Base-by-base conservation (phyloP, 2,797 vertebrate species). In the Eremophila alpestris region DNA sequence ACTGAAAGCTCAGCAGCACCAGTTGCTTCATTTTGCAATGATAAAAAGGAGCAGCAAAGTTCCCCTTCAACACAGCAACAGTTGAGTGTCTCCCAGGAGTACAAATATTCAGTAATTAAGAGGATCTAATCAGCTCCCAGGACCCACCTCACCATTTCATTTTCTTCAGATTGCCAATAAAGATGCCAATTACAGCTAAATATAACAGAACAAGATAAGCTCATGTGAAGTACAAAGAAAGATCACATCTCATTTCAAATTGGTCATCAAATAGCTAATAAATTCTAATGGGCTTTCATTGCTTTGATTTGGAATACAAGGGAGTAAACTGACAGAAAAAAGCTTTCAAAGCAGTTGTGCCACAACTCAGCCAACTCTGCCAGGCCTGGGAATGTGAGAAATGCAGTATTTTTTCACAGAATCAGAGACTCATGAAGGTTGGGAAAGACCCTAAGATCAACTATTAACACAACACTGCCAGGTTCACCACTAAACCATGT, bases 101-200 rank as follows among this genome's bases (percentile, higher is more conserved):
- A 87, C 38, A 81, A 96, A 83, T 51, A 74, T 71, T 51, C 68
- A 51, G 89, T 83, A 96, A 91, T 93, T 91, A 93, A 78, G 64
- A 89, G 34, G 60, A 71, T 63, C 82, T 94, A 87, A 94, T 91
- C 91, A 75, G 82, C 71, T 95, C 94, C 94, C 87, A 83, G 71
- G 76, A 91, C 76, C 93, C 77, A 95, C 93, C 65, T 94, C 91
- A 82, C n/a, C 59, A 83, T 83, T 71, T 81, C 84, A 63, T 62
- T 89, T 93, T 80, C 71, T 81, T 89, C 88, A 65, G 64, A 51
- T 84, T 95, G 90, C 49, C 92, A 93, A 89, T 75, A 89, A 87
- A 85, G 51, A 89, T 58, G 65, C 73, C 84, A 92, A 89, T 95
- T 96, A 90, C 55, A 83, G 93, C 67, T 78, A 93, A 94, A 95